Percentiles rank a stretch among this genome's conserved stretches.
These are phyloP conservation scores for Apistogramma diplotaenia DNA, from an alignment of 2,113 vertebrate species.

Conservation along the genomic window DNA sequence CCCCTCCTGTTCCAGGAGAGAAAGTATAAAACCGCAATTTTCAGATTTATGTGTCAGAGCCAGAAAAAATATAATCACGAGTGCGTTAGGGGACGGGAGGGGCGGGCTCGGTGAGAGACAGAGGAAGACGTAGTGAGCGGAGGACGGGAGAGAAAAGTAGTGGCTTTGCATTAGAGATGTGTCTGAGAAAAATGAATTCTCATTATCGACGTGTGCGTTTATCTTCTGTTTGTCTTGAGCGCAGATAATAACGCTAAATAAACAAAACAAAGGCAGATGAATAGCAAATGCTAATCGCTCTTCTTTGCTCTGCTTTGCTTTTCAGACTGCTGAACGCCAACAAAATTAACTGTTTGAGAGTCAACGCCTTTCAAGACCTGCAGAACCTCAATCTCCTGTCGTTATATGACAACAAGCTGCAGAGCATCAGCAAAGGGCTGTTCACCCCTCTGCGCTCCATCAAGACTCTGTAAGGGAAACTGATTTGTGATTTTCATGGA, in stretches of 20 bases:
- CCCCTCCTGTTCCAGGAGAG: conserved; percentile 13
- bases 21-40: conserved; percentile 37
- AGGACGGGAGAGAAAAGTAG: background rate
- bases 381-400: conserved; percentile 97
- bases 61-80: conserved; percentile 33
- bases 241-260: background rate
- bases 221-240: background rate
- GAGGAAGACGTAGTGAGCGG: background rate
- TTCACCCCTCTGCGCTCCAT: conserved; percentile 92
- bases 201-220: background rate
- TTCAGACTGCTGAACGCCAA: conserved; percentile 97
- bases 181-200: background rate
- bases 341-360: conserved; percentile 97
- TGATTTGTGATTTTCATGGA: no score
- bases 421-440: conserved; percentile 96
- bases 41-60: conserved; percentile 41
- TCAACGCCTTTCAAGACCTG: conserved; percentile 97
- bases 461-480: conserved; percentile 92
- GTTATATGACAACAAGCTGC: conserved; percentile 98
- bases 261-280: background rate
- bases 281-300: conserved; percentile 26
- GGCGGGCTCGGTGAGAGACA: background rate
- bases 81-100: background rate
- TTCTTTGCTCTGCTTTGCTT: conserved; percentile 39
- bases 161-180: background rate